These are phyloP conservation scores for Apamea crenata DNA, from an alignment of 2,888 invertebrate species.

Conservation along the genomic window DNA sequence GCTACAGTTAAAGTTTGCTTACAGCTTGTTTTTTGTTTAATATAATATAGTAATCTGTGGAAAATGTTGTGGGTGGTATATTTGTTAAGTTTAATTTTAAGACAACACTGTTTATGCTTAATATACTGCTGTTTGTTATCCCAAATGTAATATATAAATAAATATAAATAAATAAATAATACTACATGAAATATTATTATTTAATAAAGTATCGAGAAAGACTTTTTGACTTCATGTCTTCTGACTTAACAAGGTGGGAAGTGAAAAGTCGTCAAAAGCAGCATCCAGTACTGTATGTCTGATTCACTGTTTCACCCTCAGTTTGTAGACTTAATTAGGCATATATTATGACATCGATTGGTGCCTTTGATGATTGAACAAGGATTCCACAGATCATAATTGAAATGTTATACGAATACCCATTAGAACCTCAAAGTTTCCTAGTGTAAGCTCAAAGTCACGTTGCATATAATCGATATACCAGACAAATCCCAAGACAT, in stretches of 20 bases:
- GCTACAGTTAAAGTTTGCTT: too few relatives aligned
- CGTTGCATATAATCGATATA: background rate
- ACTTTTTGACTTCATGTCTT: background rate
- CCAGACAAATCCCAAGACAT: conserved; percentile 5
- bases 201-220: background rate
- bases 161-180: too few relatives aligned
- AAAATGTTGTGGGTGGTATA: too few relatives aligned
- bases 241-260: background rate
- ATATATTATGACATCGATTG: background rate
- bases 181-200: background rate
- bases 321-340: background rate
- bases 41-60: too few relatives aligned
- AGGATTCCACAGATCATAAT: background rate
- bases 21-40: too few relatives aligned
- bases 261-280: background rate
- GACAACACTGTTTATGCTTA: too few relatives aligned
- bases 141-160: too few relatives aligned
- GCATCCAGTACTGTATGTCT: too few relatives aligned
- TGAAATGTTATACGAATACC: background rate
- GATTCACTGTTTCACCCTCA: background rate
- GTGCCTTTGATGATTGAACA: background rate
- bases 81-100: too few relatives aligned
- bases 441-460: background rate
- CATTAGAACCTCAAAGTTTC: too few relatives aligned
- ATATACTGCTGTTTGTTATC: too few relatives aligned